Conservation (phyloP, 2,113 vertebrate species). For the Electrona antarctica region DNA sequence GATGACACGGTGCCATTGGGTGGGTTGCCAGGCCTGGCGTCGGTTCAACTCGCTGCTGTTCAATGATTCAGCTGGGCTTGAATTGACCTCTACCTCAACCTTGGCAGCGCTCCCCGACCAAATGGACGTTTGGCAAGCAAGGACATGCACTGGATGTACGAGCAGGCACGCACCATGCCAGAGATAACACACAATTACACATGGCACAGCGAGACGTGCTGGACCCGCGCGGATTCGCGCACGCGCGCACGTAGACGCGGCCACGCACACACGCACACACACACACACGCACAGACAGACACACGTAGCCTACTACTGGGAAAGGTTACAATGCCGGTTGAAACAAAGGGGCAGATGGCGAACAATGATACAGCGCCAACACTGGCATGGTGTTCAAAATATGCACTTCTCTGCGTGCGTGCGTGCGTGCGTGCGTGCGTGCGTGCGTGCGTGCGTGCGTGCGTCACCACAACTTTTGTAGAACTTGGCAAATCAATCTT, state of each 20-base stretch:
- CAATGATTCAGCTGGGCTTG: conserved; percentile 67
- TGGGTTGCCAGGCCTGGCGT: conserved; percentile 57
- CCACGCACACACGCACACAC: background rate
- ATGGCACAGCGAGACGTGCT: background rate
- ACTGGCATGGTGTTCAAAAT: conserved; percentile 57
- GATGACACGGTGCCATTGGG: conserved; percentile 51
- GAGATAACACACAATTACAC: conserved; percentile 52
- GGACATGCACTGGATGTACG: conserved; percentile 61
- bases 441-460: conserved; percentile 9
- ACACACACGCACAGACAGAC: background rate
- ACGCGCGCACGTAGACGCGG: background rate
- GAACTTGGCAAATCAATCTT: too few species aligned
- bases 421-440: background rate
- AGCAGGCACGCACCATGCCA: conserved; percentile 38
- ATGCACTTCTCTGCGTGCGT: conserved; percentile 48
- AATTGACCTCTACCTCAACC: conserved; percentile 71
- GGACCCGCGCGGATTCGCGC: background rate
- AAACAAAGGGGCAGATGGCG: conserved; percentile 75
- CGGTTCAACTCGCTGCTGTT: conserved; percentile 51
- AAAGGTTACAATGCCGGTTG: conserved; percentile 69
- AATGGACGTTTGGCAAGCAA: conserved; percentile 69
- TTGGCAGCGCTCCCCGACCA: conserved; percentile 67
- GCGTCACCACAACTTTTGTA: background rate
- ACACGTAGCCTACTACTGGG: conserved; percentile 26
- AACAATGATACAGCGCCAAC: conserved; percentile 58